A percentile compares a stretch with the other conserved stretches of the same genome.
Conservation (phyloP, 1,140 invertebrate genomes). For the Archivesica marissinica region DNA sequence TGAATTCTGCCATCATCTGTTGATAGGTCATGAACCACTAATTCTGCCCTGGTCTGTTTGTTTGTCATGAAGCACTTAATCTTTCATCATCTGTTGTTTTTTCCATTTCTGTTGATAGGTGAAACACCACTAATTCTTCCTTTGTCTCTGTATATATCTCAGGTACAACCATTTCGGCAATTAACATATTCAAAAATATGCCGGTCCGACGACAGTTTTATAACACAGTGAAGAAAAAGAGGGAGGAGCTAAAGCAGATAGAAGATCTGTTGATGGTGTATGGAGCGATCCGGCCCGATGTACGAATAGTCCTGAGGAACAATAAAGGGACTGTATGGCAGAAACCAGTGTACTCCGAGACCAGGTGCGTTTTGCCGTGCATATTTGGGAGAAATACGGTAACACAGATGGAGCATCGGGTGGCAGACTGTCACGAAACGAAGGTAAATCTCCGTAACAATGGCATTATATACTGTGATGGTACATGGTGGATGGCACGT, state of each 20-base stretch:
- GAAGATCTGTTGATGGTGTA: conserved; percentile 86
- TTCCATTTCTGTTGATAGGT: too few species aligned
- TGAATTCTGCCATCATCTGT: too few species aligned
- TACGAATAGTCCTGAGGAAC: conserved; percentile 85
- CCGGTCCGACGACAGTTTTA: conserved; percentile 88
- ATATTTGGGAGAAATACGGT: conserved; percentile 84
- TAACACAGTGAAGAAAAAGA: conserved; percentile 84
- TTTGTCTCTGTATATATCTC: conserved; percentile 57
- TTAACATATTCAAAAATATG: conserved; percentile 87
- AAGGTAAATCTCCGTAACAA: too few species aligned
- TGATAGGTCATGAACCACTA: too few species aligned
- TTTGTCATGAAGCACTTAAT: too few species aligned
- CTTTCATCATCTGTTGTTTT: too few species aligned
- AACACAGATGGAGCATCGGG: conserved; percentile 66
- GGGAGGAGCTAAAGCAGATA: conserved; percentile 87
- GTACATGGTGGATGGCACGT: too few species aligned
- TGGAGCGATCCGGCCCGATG: conserved; percentile 85
- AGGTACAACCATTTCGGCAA: conserved; percentile 87
- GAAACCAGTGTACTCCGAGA: conserved; percentile 84
- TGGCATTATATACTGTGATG: too few species aligned
- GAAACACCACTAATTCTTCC: too few species aligned
- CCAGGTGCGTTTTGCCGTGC: conserved; percentile 83
- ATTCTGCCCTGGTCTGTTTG: too few species aligned
- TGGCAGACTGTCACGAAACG: conserved; percentile 33
- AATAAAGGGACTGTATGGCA: conserved; percentile 86